Percentiles rank a stretch among this genome's conserved stretches.
These are phyloP conservation scores for Latrodectus geometricus DNA, from an alignment of 1,140 invertebrate species.

Conservation along the genomic window DNA sequence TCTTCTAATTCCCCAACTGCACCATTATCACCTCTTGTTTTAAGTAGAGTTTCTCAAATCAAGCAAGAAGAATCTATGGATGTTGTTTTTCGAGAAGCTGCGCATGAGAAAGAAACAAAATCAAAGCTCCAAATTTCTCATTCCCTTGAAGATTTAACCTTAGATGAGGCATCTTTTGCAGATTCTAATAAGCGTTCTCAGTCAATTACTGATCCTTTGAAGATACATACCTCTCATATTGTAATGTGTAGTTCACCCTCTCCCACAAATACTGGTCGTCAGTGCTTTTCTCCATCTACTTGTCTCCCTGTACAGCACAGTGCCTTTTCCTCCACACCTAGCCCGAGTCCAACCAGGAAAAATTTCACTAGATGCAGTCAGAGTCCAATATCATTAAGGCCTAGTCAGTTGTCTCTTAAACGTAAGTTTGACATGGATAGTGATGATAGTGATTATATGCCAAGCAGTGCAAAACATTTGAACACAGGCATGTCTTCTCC, in stretches of 20 bases:
- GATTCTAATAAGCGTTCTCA: conserved; percentile 63
- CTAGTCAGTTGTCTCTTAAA: conserved; percentile 80
- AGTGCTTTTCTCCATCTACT: conserved; percentile 77
- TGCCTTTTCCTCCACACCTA: conserved; percentile 77
- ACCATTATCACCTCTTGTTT: conserved; percentile 48
- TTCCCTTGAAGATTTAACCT: conserved; percentile 87
- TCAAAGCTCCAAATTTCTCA: conserved; percentile 90
- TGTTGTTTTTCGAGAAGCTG: conserved; percentile 83
- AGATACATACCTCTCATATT: conserved; percentile 69
- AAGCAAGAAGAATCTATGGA: conserved; percentile 89
- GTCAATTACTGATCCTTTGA: conserved; percentile 69
- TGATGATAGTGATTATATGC: conserved; percentile 57
- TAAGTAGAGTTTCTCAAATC: conserved; percentile 81
- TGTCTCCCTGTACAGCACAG: conserved; percentile 72
- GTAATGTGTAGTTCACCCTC: conserved; percentile 77
- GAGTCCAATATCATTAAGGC: conserved; percentile 84
- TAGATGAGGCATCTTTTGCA: conserved; percentile 71
- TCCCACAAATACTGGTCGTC: conserved; percentile 73
- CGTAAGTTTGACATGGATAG: conserved; percentile 77
- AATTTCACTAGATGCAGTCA: conserved; percentile 82
- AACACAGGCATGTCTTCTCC: conserved; percentile 53
- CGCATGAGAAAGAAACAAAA: conserved; percentile 89
- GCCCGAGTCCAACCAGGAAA: conserved; percentile 81
- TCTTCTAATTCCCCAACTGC: conserved; percentile 66
- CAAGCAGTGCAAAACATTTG: conserved; percentile 43